phyloP scores from a whole-genome alignment of 2,888 invertebrate species.

The Lasioglossum figueresi region DNA sequence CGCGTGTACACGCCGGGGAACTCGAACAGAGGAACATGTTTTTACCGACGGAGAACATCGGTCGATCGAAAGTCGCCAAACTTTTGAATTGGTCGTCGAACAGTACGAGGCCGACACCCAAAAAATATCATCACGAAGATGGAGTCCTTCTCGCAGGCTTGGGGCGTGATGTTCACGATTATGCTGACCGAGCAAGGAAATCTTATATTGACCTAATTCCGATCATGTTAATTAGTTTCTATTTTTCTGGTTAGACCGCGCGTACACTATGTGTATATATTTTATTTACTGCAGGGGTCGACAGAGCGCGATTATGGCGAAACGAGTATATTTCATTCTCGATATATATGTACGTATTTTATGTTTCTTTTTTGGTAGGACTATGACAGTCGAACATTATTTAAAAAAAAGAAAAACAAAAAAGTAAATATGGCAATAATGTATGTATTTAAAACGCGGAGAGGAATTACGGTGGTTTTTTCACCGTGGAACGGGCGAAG shows the following conservation, averaged over 20 bases:
- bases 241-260: conserved; percentile 59
- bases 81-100: conserved; percentile 53
- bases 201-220: conserved; percentile 57
- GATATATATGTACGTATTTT: conserved; percentile 31
- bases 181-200: conserved; percentile 55
- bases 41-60: conserved; percentile 34
- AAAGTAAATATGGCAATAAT: neutral
- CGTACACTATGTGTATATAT: conserved; percentile 49
- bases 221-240: conserved; percentile 63
- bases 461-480: conserved; percentile 9
- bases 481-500: neutral
- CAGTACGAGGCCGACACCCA: conserved; percentile 61
- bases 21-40: neutral
- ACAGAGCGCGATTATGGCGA: conserved; percentile 59
- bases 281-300: conserved; percentile 70
- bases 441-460: conserved; percentile 12
- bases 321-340: conserved; percentile 43
- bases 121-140: conserved; percentile 43
- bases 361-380: conserved; percentile 42
- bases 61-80: conserved; percentile 43
- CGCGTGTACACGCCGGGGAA: conserved; percentile 15
- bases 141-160: conserved; percentile 55
- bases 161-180: conserved; percentile 44
- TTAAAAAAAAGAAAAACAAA: neutral
- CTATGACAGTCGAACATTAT: conserved; percentile 19